Evolutionary conservation across 2,797 vertebrate species (phyloP).

Genomic region (Sitta carolinensis): DNA sequence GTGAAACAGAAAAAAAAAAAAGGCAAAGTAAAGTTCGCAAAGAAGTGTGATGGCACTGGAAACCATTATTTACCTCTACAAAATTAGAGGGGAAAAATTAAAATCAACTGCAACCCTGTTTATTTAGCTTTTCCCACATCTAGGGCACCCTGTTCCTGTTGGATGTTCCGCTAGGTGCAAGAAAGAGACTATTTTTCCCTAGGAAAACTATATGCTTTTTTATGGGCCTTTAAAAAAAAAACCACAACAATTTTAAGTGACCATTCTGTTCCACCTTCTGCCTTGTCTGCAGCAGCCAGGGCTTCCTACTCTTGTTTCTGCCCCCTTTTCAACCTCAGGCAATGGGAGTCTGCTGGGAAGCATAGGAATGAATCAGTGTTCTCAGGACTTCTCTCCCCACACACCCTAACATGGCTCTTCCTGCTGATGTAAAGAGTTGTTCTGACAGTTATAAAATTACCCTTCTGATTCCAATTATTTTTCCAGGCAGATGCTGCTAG

Average conservation of each 20-base stretch:
- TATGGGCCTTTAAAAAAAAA: rapidly evolving
- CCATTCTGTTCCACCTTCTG: background rate
- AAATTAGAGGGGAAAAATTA: background rate
- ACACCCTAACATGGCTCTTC: background rate
- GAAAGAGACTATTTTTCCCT: background rate
- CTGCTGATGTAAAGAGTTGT: background rate
- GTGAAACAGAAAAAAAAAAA: background rate
- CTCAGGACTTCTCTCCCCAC: background rate
- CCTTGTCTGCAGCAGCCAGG: background rate
- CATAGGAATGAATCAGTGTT: background rate
- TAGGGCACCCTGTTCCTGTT: background rate
- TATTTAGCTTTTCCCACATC: background rate
- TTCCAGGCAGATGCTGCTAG: background rate
- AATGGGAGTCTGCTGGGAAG: background rate
- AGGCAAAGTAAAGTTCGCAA: background rate
- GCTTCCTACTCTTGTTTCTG: background rate
- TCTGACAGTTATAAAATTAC: background rate
- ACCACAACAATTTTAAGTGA: background rate
- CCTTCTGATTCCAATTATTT: conserved; percentile 8
- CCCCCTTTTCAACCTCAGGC: background rate
- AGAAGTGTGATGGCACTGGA: background rate
- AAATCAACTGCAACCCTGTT: background rate
- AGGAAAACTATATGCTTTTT: background rate
- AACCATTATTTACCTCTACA: background rate
- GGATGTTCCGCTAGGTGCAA: background rate